Evolutionary conservation across 2,888 invertebrate genomes (phyloP).

Genomic region (Crocallis elinguaria): DNA sequence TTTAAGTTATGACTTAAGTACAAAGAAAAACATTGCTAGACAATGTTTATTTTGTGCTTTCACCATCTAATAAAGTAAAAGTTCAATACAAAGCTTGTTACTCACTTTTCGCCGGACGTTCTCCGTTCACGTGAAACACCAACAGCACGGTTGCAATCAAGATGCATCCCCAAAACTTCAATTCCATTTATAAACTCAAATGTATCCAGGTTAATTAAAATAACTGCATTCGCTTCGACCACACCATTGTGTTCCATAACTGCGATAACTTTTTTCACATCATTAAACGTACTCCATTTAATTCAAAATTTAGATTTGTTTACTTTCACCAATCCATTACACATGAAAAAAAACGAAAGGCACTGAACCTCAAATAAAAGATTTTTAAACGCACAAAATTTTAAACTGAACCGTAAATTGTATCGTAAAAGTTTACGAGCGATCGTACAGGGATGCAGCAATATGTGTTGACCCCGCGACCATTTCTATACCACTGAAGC

Average conservation of each 20-base stretch:
- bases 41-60: neutral
- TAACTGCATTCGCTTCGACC: conserved; percentile 48
- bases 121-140: conserved; percentile 55
- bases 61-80: neutral
- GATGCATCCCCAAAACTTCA: conserved; percentile 69
- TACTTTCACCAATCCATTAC: conserved; percentile 18
- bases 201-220: conserved; percentile 57
- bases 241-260: conserved; percentile 75
- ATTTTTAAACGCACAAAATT: neutral
- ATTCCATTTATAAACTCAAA: conserved; percentile 77
- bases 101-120: conserved; percentile 66
- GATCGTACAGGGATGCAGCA: conserved; percentile 13
- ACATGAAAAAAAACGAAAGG: too few species aligned
- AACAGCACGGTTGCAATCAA: conserved; percentile 61
- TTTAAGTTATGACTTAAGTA: too few species aligned
- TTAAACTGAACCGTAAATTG: conserved; percentile 6
- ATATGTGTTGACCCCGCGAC: conserved; percentile 44
- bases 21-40: neutral
- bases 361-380: too few species aligned
- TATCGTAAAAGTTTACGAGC: conserved; percentile 59
- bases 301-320: neutral
- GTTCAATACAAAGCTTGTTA: conserved; percentile 25
- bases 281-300: neutral
- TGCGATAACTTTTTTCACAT: conserved; percentile 45
- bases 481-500: conserved; percentile 55